Conservation (phyloP, 2,113 vertebrate genomes). For the Dromiciops gliroides region DNA sequence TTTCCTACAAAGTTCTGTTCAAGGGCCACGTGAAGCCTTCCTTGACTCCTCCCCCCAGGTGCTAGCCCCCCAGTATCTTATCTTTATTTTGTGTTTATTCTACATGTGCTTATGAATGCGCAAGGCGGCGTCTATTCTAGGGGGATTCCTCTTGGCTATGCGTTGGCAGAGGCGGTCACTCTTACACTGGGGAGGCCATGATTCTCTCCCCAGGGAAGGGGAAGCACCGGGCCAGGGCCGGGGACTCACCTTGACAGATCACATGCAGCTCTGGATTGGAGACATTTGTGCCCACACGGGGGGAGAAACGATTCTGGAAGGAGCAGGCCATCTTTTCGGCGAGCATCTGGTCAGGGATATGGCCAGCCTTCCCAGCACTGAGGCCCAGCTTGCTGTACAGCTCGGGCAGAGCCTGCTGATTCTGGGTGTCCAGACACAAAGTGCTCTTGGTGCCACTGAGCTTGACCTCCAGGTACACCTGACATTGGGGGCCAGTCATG, state of each 20-base stretch:
- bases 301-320: not conserved
- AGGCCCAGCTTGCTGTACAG: conserved; percentile 18
- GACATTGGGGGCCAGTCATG: conserved; percentile 53
- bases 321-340: not conserved
- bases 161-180: not conserved
- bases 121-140: not conserved
- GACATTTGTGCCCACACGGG: not conserved
- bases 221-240: not conserved
- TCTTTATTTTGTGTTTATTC: too few relatives aligned
- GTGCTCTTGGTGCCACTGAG: fast-evolving
- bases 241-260: conserved; percentile 50
- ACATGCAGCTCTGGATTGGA: not conserved
- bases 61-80: too few relatives aligned
- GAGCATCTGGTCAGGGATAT: not conserved
- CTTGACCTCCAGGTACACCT: conserved; percentile 72
- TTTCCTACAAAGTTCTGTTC: too few relatives aligned
- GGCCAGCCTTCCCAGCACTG: not conserved
- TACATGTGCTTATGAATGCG: too few relatives aligned
- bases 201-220: not conserved
- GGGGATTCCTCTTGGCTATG: not conserved
- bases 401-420: not conserved
- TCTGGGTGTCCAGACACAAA: fast-evolving
- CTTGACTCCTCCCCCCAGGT: too few relatives aligned
- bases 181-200: not conserved
- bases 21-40: too few relatives aligned